phyloP scores from a whole-genome alignment of 2,113 vertebrate genomes.

The Atractosteus spatula region DNA sequence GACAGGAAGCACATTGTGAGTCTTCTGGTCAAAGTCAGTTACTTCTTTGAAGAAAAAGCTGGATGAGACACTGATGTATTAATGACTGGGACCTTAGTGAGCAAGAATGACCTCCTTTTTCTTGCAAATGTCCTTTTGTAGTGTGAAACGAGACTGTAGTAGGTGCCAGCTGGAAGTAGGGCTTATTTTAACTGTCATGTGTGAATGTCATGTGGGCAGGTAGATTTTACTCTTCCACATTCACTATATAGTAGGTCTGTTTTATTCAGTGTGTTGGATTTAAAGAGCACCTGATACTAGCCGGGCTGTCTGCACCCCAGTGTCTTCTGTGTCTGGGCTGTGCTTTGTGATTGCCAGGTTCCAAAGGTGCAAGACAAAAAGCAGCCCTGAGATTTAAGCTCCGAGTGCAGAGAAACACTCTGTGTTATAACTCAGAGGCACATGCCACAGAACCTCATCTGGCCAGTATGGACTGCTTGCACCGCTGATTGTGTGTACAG shows the following conservation, averaged over 20 bases:
- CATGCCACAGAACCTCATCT: conserved; percentile 42
- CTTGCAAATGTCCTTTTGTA: too few relatives aligned
- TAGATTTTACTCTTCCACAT: too few relatives aligned
- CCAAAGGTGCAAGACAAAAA: conserved; percentile 82
- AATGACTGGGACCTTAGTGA: too few relatives aligned
- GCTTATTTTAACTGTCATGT: background rate
- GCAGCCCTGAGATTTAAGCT: conserved; percentile 89
- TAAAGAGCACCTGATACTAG: conserved; percentile 86
- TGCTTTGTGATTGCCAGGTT: conserved; percentile 77
- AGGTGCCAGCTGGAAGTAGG: background rate
- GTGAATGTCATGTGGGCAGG: background rate
- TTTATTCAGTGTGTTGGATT: too few relatives aligned
- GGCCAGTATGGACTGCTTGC: background rate
- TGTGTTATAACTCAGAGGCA: conserved; percentile 96
- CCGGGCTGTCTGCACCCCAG: conserved; percentile 71
- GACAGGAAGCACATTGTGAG: too few relatives aligned
- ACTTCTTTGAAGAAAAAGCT: too few relatives aligned
- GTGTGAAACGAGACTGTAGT: conserved; percentile 15
- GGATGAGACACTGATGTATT: too few relatives aligned
- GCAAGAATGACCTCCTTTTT: too few relatives aligned
- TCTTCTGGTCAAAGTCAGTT: too few relatives aligned
- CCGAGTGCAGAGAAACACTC: conserved; percentile 75
- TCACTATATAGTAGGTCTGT: too few relatives aligned
- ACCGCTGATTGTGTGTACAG: background rate
- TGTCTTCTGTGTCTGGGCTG: conserved; percentile 51